Conservation (phyloP, 2,888 invertebrate species). For the Callinectes sapidus region DNA sequence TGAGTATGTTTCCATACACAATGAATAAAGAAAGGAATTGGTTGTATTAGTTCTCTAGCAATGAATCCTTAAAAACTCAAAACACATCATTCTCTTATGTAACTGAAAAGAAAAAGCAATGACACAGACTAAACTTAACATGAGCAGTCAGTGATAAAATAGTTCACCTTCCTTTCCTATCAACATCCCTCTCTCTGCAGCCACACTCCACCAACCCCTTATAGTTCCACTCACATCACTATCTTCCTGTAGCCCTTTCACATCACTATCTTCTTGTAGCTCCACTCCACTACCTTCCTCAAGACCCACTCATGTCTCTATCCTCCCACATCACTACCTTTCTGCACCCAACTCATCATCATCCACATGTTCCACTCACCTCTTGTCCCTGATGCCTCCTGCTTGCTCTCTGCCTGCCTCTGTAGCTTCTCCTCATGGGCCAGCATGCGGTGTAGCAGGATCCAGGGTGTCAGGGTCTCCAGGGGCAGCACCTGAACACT, state of each 20-base stretch:
- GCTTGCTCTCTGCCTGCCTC: constrained; percentile 18
- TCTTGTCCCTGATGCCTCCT: background rate
- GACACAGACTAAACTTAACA: too few relatives aligned
- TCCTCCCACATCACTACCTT: too few relatives aligned
- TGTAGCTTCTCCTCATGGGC: constrained; percentile 76
- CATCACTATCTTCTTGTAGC: background rate
- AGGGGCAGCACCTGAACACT: constrained; percentile 82
- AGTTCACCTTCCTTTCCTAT: too few relatives aligned
- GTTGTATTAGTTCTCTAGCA: too few relatives aligned
- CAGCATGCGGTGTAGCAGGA: constrained; percentile 87
- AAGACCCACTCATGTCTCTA: background rate
- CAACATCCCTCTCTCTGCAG: too few relatives aligned
- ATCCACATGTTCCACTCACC: background rate
- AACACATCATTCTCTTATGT: too few relatives aligned
- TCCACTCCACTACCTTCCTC: background rate
- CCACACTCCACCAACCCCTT: too few relatives aligned
- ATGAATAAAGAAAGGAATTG: background rate
- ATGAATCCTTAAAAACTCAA: too few relatives aligned
- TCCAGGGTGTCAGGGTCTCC: constrained; percentile 87
- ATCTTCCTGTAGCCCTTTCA: background rate
- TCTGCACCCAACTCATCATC: background rate
- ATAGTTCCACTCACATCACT: background rate
- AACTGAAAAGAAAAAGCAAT: background rate
- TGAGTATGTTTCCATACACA: background rate
- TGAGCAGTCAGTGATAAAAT: too few relatives aligned